phyloP scores from a whole-genome alignment of 2,113 vertebrate species.

The Phrynosoma blainvillii region DNA sequence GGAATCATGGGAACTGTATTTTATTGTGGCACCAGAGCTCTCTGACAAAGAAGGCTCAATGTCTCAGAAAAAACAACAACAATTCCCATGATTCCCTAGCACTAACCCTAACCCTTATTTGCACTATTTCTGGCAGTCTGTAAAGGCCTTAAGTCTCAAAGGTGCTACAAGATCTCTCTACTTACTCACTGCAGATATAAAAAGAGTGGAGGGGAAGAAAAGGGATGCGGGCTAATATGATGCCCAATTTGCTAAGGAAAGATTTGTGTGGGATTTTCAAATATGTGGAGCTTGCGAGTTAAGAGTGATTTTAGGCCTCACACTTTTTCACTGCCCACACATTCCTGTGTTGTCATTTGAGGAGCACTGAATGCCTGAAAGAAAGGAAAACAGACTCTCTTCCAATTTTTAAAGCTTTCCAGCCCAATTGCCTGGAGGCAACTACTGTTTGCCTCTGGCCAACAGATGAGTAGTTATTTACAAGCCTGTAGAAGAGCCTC shows the following conservation, averaged over 20 bases:
- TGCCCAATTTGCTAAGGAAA: not conserved
- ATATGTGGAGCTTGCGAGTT: not conserved
- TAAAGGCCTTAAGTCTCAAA: no score
- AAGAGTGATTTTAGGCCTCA: not conserved
- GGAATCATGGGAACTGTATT: no score
- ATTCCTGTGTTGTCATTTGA: not conserved
- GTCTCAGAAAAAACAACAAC: no score
- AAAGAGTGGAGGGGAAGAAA: not conserved
- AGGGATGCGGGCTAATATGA: not conserved
- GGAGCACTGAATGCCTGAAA: not conserved
- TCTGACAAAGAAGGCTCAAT: no score
- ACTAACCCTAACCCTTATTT: no score
- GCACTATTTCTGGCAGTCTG: no score
- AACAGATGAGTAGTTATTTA: not conserved
- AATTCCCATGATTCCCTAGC: no score
- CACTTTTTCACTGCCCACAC: not conserved
- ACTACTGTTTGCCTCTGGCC: not conserved
- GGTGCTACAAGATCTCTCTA: no score
- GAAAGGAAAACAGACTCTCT: not conserved
- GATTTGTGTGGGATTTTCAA: not conserved
- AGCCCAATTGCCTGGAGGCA: not conserved
- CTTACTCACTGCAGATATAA: no score
- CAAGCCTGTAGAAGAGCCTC: not conserved
- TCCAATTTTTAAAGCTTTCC: not conserved
- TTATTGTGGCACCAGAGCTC: no score